Evolutionary conservation across 2,797 vertebrate species (phyloP).

Genomic region (Spondyliosoma cantharus): DNA sequence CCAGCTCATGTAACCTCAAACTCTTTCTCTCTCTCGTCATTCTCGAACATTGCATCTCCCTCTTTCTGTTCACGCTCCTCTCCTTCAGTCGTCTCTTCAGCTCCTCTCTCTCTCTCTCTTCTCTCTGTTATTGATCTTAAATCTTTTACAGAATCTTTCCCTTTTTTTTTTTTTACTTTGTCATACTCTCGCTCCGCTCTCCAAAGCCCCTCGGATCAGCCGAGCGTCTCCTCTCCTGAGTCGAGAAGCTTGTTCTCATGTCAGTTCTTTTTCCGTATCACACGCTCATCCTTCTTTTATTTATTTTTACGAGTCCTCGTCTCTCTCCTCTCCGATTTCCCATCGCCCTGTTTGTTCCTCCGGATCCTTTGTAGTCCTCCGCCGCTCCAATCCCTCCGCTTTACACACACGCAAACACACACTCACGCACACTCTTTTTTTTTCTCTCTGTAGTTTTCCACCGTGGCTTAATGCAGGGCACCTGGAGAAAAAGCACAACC

Average conservation of each 20-base stretch:
- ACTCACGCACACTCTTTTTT: neutral
- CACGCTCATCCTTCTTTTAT: slow-evolving; percentile 40
- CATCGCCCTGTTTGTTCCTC: slow-evolving; percentile 36
- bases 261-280: slow-evolving; percentile 49
- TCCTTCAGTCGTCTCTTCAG: neutral
- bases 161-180: neutral
- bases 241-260: slow-evolving; percentile 47
- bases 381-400: slow-evolving; percentile 29
- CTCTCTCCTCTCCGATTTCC: slow-evolving; percentile 33
- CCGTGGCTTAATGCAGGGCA: slow-evolving; percentile 70
- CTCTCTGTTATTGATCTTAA: slow-evolving; percentile 15
- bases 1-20: neutral
- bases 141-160: slow-evolving; percentile 12
- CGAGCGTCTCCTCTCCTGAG: slow-evolving; percentile 16
- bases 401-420: slow-evolving; percentile 8
- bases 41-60: neutral
- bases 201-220: slow-evolving; percentile 33
- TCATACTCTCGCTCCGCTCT: slow-evolving; percentile 24
- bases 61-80: neutral
- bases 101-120: neutral
- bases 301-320: slow-evolving; percentile 32
- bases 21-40: neutral
- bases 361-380: slow-evolving; percentile 54
- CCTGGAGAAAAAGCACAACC: slow-evolving; percentile 69
- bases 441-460: slow-evolving; percentile 70